These are phyloP conservation scores for Noctuana brunneofusca DNA, from an alignment of 2,888 invertebrate species.

Conservation along the genomic window DNA sequence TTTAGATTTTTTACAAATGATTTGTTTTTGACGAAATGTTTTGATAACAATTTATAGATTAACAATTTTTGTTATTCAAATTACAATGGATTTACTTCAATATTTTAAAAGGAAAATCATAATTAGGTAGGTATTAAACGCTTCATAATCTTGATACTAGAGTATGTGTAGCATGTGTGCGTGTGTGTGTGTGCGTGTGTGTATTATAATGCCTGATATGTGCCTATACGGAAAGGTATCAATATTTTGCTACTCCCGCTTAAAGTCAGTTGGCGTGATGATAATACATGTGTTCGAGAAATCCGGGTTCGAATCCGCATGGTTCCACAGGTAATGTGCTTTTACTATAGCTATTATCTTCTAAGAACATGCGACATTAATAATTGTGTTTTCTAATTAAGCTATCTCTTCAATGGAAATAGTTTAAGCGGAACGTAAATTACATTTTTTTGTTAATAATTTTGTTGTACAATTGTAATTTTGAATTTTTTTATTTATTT, in stretches of 20 bases:
- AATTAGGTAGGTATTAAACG: no score
- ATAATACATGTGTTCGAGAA: slow-evolving; percentile 33
- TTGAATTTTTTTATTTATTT: no score
- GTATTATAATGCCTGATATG: not conserved
- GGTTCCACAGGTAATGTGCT: slow-evolving; percentile 70
- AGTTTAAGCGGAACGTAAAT: slow-evolving; percentile 36
- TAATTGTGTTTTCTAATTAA: slow-evolving; percentile 49
- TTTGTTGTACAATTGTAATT: not conserved
- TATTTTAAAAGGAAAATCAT: no score
- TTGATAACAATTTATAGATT: no score
- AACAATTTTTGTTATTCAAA: no score
- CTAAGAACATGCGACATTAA: slow-evolving; percentile 74
- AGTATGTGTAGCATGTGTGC: no score
- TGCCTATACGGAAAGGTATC: not conserved
- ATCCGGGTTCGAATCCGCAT: slow-evolving; percentile 65
- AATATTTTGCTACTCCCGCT: slow-evolving; percentile 37
- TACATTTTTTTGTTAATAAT: slow-evolving; percentile 36
- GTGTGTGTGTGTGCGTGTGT: no score
- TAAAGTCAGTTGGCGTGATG: slow-evolving; percentile 41
- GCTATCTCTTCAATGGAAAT: slow-evolving; percentile 50
- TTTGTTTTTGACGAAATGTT: no score
- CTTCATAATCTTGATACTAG: no score
- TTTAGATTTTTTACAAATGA: no score
- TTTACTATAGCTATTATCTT: slow-evolving; percentile 63
- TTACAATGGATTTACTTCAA: no score